A percentile compares a stretch with the other conserved stretches of the same genome.
Conservation (phyloP, 2,888 invertebrate genomes). For the Acronicta alni region DNA sequence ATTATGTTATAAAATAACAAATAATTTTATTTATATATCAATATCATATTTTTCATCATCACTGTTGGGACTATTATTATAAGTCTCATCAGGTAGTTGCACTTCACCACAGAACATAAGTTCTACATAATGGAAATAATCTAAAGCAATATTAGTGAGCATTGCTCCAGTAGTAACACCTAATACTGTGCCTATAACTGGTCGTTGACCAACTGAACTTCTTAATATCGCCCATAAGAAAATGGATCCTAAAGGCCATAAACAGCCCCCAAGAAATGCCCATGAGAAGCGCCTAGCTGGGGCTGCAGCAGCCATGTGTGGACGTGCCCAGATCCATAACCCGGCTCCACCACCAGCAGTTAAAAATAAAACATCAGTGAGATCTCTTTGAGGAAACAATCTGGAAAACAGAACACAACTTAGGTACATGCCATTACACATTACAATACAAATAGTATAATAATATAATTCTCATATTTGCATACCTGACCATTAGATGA, state of each 20-base stretch:
- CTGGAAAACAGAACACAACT: constrained; percentile 77
- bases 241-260: constrained; percentile 97
- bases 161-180: constrained; percentile 92
- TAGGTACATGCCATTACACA: too few relatives aligned
- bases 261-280: constrained; percentile 93
- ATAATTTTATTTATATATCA: constrained; percentile 77
- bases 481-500: constrained; percentile 92
- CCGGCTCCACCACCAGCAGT: constrained; percentile 95
- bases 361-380: constrained; percentile 94
- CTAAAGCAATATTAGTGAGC: constrained; percentile 90
- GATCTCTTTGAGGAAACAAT: constrained; percentile 92
- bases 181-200: constrained; percentile 90
- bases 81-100: constrained; percentile 81
- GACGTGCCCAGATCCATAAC: constrained; percentile 94
- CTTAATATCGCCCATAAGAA: constrained; percentile 96
- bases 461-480: constrained; percentile 7
- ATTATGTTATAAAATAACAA: constrained; percentile 15
- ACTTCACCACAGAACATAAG: constrained; percentile 88
- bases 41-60: constrained; percentile 88
- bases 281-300: constrained; percentile 91
- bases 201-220: constrained; percentile 93
- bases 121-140: constrained; percentile 91
- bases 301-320: constrained; percentile 92
- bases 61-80: constrained; percentile 84
- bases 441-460: background rate